Percentiles rank a stretch among this genome's conserved stretches.
These are phyloP conservation scores for Muschampia staudingeri DNA, from an alignment of 2,888 invertebrate genomes.

Conservation along the genomic window DNA sequence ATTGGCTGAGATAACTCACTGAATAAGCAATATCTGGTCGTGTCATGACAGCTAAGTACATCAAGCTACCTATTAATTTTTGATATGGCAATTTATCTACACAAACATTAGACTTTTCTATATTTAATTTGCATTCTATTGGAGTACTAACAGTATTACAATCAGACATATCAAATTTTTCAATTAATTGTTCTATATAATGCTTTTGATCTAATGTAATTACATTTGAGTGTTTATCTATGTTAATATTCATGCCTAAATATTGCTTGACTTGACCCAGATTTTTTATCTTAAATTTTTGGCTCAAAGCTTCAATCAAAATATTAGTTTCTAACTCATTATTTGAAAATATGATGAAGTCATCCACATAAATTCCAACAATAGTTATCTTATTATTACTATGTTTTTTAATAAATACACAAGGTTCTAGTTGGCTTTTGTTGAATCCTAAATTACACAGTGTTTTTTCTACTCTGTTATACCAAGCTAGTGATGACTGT, in stretches of 20 bases:
- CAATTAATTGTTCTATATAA: constrained; percentile 37
- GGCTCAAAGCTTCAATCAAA: not conserved
- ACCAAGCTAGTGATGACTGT: constrained; percentile 15
- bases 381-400: constrained; percentile 32
- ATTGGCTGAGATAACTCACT: constrained; percentile 34
- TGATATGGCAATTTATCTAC: constrained; percentile 36
- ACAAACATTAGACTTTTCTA: constrained; percentile 38
- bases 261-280: constrained; percentile 44
- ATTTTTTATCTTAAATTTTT: constrained; percentile 52
- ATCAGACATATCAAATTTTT: constrained; percentile 50
- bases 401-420: constrained; percentile 38
- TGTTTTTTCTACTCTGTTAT: constrained; percentile 1
- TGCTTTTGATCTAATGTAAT: constrained; percentile 49
- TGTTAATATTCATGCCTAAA: constrained; percentile 47
- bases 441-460: not conserved
- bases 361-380: constrained; percentile 46
- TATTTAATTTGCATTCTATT: constrained; percentile 44
- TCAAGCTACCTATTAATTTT: constrained; percentile 43
- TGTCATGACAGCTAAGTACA: constrained; percentile 39
- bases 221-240: constrained; percentile 16
- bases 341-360: constrained; percentile 57
- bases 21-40: constrained; percentile 37
- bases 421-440: constrained; percentile 26
- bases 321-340: constrained; percentile 21
- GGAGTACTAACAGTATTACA: constrained; percentile 39